Evolutionary conservation across 2,888 invertebrate genomes (phyloP), one percentile per base, ranked within the genome.

Genomic region (Melangyna quadrimaculata): DNA sequence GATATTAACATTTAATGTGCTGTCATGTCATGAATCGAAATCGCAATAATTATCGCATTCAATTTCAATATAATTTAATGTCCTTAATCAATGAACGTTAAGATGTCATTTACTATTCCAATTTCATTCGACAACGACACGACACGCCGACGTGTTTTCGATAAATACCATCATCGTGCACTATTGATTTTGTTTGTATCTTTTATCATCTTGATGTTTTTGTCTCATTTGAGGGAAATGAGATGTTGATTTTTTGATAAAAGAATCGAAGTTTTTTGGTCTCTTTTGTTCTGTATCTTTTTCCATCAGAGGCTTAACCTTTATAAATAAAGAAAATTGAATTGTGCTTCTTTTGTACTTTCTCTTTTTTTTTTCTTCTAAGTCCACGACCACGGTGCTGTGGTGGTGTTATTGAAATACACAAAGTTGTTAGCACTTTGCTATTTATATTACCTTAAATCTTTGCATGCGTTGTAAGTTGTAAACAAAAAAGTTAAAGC

Each of bases 61-160:
- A 51, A 77, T 72, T 67, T 57, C 27, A 63, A 67, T 65, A 71
- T 77, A 77, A 81, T 77, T 77, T 57, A 81, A 77, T 72, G 59
- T 32, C 57, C 48, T 43, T 71, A 71, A 67, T 81, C 71, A 72
- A 67, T 81, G 67, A 72, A 22, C 57, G 45, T 71, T 65, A 75
- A 71, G 65, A 43, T 71, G 71, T 75, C 69, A 71, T 67, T 75
- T 65, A 71, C 57, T 75, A 75, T 71, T 75, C 65, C 75, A 48
- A 57, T 80, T 80, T 55, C 55, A 57, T 32, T 37, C 17, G n/a
- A 29, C 10, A 5, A 17, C 10, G n/a, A 51, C n/a, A n/a, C n/a
- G n/a, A n/a, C n/a, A n/a, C n/a, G n/a, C n/a, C 55, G 27, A 78
- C 71, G 63, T 79, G 51, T 27, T 22, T 32, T 24, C 57, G 55